Percentiles rank a stretch among this genome's conserved stretches.
phyloP scores from a whole-genome alignment of 2,888 invertebrate genomes.

The Lamellibrachia satsuma region DNA sequence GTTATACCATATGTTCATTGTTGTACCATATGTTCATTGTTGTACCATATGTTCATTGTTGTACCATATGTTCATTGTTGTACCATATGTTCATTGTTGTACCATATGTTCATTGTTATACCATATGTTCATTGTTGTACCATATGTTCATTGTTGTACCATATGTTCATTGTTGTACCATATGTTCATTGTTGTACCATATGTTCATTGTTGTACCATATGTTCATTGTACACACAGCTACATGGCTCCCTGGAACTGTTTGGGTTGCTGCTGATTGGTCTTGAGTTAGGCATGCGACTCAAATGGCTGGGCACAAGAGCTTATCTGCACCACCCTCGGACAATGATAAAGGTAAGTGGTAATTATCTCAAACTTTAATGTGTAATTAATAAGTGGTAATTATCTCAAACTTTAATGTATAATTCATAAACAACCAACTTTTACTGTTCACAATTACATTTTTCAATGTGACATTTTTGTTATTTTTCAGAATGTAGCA shows the following conservation, averaged over 20 bases:
- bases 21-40: too few species aligned
- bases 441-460: too few species aligned
- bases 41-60: too few species aligned
- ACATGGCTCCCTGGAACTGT: slow-evolving; percentile 82
- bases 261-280: slow-evolving; percentile 80
- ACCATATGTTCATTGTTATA: slow-evolving; percentile 22
- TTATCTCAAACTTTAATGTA: background rate
- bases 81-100: background rate
- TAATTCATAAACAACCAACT: too few species aligned
- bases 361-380: background rate
- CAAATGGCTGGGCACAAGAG: slow-evolving; percentile 85
- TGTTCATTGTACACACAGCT: slow-evolving; percentile 69
- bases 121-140: too few species aligned
- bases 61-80: too few species aligned
- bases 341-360: slow-evolving; percentile 81
- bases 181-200: background rate
- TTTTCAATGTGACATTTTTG: background rate
- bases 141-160: too few species aligned
- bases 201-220: background rate
- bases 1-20: too few species aligned
- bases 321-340: slow-evolving; percentile 84
- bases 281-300: slow-evolving; percentile 82
- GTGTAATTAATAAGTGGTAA: background rate
- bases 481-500: background rate
- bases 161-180: too few species aligned